Conservation (phyloP, 2,113 vertebrate species). For the Pipa parva region DNA sequence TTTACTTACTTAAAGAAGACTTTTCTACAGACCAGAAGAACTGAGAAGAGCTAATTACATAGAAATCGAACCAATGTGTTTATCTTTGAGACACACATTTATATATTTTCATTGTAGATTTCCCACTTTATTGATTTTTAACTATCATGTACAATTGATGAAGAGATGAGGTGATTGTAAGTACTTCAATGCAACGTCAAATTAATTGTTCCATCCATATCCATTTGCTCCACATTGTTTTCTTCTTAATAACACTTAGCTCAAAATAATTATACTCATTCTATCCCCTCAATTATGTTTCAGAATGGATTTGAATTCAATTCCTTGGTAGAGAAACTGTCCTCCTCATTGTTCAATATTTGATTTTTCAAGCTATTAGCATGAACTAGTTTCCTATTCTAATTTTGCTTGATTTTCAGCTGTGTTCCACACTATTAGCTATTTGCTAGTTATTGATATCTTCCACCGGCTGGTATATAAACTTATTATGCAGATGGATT, state of each 20-base stretch:
- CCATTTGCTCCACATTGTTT: slow-evolving; percentile 6
- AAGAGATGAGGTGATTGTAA: neutral
- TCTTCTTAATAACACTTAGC: slow-evolving; percentile 30
- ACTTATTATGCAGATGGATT: slow-evolving; percentile 6
- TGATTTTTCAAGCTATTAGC: slow-evolving; percentile 30
- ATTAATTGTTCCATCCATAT: slow-evolving; percentile 5
- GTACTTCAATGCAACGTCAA: neutral
- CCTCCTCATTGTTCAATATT: slow-evolving; percentile 24
- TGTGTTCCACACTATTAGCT: slow-evolving; percentile 31
- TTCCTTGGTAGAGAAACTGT: slow-evolving; percentile 29
- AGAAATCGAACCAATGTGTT: too few relatives aligned
- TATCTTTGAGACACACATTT: too few relatives aligned
- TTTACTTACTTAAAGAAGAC: too few relatives aligned
- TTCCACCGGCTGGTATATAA: slow-evolving; percentile 15
- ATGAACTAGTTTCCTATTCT: slow-evolving; percentile 35
- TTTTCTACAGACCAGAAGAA: too few relatives aligned
- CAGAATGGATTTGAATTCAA: slow-evolving; percentile 35
- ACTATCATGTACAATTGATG: neutral
- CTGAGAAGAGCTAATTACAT: too few relatives aligned
- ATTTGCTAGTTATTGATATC: slow-evolving; percentile 38
- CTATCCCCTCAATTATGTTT: slow-evolving; percentile 33
- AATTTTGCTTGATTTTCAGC: slow-evolving; percentile 31
- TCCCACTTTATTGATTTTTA: neutral
- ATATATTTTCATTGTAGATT: too few relatives aligned
- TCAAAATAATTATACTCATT: slow-evolving; percentile 37